Base-by-base conservation (phyloP, 2,888 invertebrate genomes). In the Andrena marginata region DNA sequence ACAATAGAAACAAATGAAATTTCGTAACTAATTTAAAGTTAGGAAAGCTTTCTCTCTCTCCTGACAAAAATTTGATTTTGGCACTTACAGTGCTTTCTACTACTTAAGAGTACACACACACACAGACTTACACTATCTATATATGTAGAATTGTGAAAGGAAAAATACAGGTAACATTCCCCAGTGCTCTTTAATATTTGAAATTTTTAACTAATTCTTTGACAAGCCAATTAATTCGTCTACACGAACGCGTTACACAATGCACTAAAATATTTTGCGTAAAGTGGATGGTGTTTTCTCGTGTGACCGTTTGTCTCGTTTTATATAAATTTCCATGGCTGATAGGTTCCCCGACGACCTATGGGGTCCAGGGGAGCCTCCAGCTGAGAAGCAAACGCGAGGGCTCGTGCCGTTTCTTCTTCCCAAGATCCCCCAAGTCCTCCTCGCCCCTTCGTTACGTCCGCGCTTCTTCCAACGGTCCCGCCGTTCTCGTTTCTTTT, bases 381-480 rank as follows among this genome's bases (percentile, higher is more conserved):
- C 86, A 87, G 76, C 87, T 84, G 84, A 84, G 85, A 76, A 71
- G 51, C 64, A 70, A 60, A 69, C 23, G 31, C 54, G 35, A 16
- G 56, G 26, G 73, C 77, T 84, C 73, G 67, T 71, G 64, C 68
- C 33, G 49, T 67, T 80, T 48, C 31, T 64, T 60, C 56, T 8
- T 23, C 59, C 49, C 51, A 13, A 62, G 8, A 23, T 26, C 26
- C 23, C 48, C 31, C 20, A 26, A 56, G 56, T 26, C 74, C 62
- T 62, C 56, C 42, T 42, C 23, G 16, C 59, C 49, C 56, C 48
- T n/a, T 26, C 48, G 56, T 74, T 31, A 33, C 42, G 42, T 60
- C 51, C n/a, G 35, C 42, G 51, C 31, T 54, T 64, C 65, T 63
- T 75, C 51, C 71, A 31, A 35, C 62, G 31, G 60, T 49, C 33